These are phyloP conservation scores for Hylaea fasciaria DNA, from an alignment of 2,888 invertebrate species.

Conservation along the genomic window DNA sequence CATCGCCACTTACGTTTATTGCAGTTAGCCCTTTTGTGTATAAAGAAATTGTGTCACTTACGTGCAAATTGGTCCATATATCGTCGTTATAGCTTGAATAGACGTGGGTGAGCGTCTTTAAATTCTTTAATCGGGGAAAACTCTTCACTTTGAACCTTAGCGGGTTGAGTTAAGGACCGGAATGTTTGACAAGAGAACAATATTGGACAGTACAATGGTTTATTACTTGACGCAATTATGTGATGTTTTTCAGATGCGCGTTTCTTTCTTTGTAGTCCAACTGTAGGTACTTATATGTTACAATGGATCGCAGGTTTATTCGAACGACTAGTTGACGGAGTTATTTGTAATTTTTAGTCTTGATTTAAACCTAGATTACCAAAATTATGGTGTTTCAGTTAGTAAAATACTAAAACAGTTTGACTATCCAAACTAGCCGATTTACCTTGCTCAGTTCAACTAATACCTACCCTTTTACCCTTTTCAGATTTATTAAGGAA, in stretches of 20 bases:
- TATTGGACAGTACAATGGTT: constrained; percentile 50
- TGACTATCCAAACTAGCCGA: too few species aligned
- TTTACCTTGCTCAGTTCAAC: too few species aligned
- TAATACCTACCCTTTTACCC: constrained; percentile 21
- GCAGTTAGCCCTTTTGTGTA: constrained; percentile 55
- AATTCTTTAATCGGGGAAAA: constrained; percentile 39
- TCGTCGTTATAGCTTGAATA: constrained; percentile 56
- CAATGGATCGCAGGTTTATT: too few species aligned
- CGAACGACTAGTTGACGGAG: too few species aligned
- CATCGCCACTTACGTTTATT: constrained; percentile 73
- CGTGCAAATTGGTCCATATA: constrained; percentile 70
- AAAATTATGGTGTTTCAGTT: too few species aligned
- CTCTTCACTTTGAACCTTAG: constrained; percentile 15
- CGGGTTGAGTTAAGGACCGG: constrained; percentile 6
- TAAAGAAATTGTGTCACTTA: constrained; percentile 61
- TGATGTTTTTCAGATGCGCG: constrained; percentile 47
- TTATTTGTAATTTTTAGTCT: too few species aligned
- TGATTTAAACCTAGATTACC: too few species aligned
- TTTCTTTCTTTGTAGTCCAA: constrained; percentile 25
- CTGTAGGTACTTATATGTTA: constrained; percentile 19
- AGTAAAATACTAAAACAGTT: too few species aligned
- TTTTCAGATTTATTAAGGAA: constrained; percentile 20
- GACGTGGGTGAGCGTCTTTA: constrained; percentile 53
- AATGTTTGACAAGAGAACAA: background rate
- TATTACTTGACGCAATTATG: constrained; percentile 63